Evolutionary conservation across 2,888 invertebrate genomes (phyloP), one percentile per base, ranked within the genome.

Genomic region (Cylindroiulus punctatus): DNA sequence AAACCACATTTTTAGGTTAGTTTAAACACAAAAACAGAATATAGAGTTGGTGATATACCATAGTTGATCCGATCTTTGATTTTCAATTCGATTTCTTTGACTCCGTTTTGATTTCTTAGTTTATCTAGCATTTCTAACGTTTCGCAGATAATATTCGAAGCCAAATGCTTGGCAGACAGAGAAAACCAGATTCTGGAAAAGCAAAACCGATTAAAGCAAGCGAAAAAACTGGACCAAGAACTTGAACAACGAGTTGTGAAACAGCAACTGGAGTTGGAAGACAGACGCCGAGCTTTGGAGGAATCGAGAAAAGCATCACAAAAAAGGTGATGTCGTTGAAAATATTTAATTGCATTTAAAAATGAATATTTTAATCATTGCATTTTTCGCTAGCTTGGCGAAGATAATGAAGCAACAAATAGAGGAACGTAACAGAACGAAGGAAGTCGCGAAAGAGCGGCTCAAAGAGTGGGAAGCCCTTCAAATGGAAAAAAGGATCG

Each of bases 101-200:
- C n/a, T n/a, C n/a, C n/a, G n/a, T 44, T 44, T 44, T 44, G 42
- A 42, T 42, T 5, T 8, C 76, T 26, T 42, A 10, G 42, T 42
- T 57, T n/a, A 19, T 57, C n/a, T 57, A 19, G n/a, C 7, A 57
- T 57, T 57, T 57, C 22, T 57, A 22, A 57, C 22, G 57, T 7
- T 19, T 84, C 44, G 14, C 84, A 84, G 84, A 47, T 84, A 4
- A 84, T 84, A 17, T 44, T 44, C 17, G 84, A 84, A 84, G 84
- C 84, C 3, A 36, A 84, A 44, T 84, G 84, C 44, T 47, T 84
- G 26, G 84, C 84, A 36, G 44, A 30, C 30, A 36, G 84, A 42
- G 84, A 84, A 44, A 36, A 84, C 19, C 84, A 84, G 84, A 84
- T 84, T 44, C 22, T 84, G 22, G 84, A 84, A 84, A 84, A 84